These are phyloP conservation scores for Hymenopus coronatus DNA, from an alignment of 2,888 invertebrate genomes.

Conservation along the genomic window DNA sequence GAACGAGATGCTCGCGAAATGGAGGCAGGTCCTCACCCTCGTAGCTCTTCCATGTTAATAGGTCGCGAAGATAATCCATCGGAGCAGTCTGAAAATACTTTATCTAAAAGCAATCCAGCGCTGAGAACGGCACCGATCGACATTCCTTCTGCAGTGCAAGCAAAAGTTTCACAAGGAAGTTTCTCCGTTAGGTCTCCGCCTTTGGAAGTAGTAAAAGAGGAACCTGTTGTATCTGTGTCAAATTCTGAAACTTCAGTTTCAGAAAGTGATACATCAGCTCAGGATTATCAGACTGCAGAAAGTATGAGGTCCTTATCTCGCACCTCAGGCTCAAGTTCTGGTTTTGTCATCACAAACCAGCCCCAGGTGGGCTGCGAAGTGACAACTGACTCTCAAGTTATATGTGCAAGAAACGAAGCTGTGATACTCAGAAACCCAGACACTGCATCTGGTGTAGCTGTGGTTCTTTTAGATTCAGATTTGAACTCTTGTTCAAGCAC, in stretches of 20 bases:
- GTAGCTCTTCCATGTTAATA: not conserved
- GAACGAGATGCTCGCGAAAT: not conserved
- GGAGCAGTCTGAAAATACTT: not conserved
- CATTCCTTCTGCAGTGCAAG: not conserved
- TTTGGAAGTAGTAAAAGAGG: slow-evolving; percentile 30
- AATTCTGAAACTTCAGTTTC: not conserved
- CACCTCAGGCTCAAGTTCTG: not conserved
- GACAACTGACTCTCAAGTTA: not conserved
- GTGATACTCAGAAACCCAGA: not conserved
- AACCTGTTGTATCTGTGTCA: slow-evolving; percentile 19
- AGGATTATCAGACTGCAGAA: not conserved
- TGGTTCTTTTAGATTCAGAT: not conserved
- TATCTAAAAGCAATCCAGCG: not conserved
- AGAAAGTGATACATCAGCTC: not conserved
- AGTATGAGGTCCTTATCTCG: not conserved
- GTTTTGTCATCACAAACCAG: not conserved
- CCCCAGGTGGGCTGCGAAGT: not conserved
- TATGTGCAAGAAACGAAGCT: not conserved
- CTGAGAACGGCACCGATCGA: not conserved
- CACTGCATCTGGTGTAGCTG: not conserved
- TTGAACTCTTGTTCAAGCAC: not conserved
- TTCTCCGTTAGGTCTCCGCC: slow-evolving; percentile 24
- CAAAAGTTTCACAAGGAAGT: not conserved
- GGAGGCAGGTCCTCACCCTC: not conserved
- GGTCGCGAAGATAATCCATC: not conserved